Conservation (phyloP, 1,140 invertebrate species). For the fruit fly (Drosophila melanogaster) region Release_6_plus_ISO1_MT NT_033779.5:16631001-16631500, state of each 20-base stretch:
- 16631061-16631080: conserved; percentile 13
- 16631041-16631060: conserved; percentile 63
- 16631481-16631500: conserved; percentile 64
- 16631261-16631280: no score
- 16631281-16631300: no score
- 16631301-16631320: no score
- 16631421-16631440: background rate
- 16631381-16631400: background rate
- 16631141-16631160: conserved; percentile 14
- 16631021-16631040: conserved; percentile 66
- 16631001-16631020: conserved; percentile 36
- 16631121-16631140: conserved; percentile 15
- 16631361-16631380: background rate
- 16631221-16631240: background rate
- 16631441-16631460: conserved; percentile 11
- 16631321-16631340: no score
- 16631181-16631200: conserved; percentile 53
- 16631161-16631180: conserved; percentile 47
- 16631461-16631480: conserved; percentile 25
- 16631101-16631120: background rate
- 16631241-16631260: no score
- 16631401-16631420: background rate
- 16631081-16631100: background rate
- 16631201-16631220: conserved; percentile 21
- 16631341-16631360: no score